These are phyloP conservation scores for Cynaeus angustus DNA, from an alignment of 2,888 invertebrate species.

Conservation along the genomic window DNA sequence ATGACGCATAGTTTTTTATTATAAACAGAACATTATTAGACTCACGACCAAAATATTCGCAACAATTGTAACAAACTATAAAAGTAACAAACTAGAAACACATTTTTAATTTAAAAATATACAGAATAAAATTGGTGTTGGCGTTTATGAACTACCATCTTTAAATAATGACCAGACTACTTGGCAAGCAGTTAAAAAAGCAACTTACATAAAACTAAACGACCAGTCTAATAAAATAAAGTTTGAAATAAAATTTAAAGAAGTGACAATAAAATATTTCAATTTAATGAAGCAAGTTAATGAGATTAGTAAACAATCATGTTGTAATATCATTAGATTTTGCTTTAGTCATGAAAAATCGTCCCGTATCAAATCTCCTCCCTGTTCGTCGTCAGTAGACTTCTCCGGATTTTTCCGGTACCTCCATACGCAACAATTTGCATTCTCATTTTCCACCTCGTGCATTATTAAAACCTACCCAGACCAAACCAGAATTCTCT, in stretches of 20 bases:
- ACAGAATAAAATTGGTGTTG: neutral
- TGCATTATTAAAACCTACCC: conserved; percentile 7
- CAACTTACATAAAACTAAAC: neutral
- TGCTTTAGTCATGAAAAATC: neutral
- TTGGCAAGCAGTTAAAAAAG: conserved; percentile 6
- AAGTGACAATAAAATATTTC: no score
- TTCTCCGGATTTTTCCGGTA: conserved; percentile 1
- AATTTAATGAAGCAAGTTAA: no score
- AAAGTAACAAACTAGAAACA: no score
- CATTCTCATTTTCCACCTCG: conserved; percentile 19
- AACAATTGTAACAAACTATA: no score
- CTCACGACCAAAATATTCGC: no score
- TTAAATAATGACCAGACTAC: neutral
- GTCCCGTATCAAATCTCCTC: neutral
- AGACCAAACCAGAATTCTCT: conserved; percentile 8
- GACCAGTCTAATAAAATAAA: no score
- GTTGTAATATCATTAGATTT: neutral
- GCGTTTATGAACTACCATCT: neutral
- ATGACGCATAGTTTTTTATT: no score
- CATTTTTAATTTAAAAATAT: conserved; percentile 6
- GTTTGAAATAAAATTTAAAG: no score
- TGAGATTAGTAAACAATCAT: no score
- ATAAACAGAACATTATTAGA: no score
- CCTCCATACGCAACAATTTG: conserved; percentile 17
- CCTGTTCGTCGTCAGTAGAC: neutral